Evolutionary conservation across 2,888 invertebrate species (phyloP).

Genomic region (Leptopterna dolabrata): DNA sequence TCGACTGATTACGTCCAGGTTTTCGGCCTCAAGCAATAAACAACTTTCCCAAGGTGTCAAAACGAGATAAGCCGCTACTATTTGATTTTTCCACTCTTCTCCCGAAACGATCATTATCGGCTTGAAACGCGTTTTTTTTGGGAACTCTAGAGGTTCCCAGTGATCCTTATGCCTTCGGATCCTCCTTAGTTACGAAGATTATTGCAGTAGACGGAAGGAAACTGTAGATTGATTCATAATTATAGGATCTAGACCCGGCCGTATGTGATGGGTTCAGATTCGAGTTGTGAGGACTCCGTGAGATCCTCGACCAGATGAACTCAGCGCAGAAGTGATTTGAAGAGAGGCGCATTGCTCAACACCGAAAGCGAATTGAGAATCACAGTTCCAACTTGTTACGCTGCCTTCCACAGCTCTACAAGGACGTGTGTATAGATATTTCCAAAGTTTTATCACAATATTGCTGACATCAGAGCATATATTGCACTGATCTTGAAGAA

Average conservation of each 20-base stretch:
- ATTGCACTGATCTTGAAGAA: too few species aligned
- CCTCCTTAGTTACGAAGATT: background rate
- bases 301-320: background rate
- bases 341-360: background rate
- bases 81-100: background rate
- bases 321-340: too few species aligned
- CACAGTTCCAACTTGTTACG: too few species aligned
- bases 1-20: background rate
- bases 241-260: background rate
- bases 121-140: background rate
- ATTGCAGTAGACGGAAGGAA: background rate
- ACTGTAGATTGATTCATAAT: background rate
- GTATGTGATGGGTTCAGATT: background rate
- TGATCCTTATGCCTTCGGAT: background rate
- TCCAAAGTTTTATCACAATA: too few species aligned
- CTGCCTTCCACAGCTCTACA: too few species aligned
- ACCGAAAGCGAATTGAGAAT: too few species aligned
- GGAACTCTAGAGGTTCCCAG: background rate
- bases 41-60: slow-evolving; percentile 4
- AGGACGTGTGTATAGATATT: too few species aligned
- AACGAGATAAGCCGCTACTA: background rate
- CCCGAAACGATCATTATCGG: background rate
- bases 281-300: background rate
- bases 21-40: background rate
- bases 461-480: too few species aligned